Conservation (phyloP, 2,888 invertebrate species). For the Nomada lathburiana region DNA sequence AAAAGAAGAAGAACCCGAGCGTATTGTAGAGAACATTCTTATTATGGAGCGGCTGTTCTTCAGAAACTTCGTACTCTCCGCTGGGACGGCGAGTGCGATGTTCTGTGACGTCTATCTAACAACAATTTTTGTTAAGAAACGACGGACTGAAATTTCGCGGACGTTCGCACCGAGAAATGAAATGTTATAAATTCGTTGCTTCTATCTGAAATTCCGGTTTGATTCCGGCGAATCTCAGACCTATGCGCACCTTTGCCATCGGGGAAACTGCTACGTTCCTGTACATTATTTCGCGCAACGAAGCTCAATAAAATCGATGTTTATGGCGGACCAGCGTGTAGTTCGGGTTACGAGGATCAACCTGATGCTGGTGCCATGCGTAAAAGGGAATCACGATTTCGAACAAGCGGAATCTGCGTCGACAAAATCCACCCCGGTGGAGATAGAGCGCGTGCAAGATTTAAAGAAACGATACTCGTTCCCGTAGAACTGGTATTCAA, state of each 20-base stretch:
- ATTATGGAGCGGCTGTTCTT: background rate
- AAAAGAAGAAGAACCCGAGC: background rate
- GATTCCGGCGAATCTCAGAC: no score
- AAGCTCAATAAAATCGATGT: slow-evolving; percentile 27
- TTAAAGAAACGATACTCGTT: slow-evolving; percentile 28
- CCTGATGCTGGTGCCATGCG: background rate
- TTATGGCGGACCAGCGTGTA: background rate
- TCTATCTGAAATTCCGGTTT: no score
- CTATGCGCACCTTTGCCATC: no score
- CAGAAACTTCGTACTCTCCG: background rate
- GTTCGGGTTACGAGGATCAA: slow-evolving; percentile 4
- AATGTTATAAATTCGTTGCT: no score
- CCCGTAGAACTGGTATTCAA: background rate
- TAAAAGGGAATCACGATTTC: slow-evolving; percentile 27
- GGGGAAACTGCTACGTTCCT: no score
- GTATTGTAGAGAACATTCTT: background rate
- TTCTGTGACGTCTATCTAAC: no score
- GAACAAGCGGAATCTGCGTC: background rate
- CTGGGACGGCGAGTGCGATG: no score
- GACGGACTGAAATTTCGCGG: no score
- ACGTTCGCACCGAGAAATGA: no score
- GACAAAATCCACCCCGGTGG: background rate
- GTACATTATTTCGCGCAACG: background rate
- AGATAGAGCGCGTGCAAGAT: slow-evolving; percentile 5
- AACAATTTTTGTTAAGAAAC: no score